Conservation (phyloP, 37 sponge, comb jelly and placozoan species). For the Mnemiopsis leidyi region DNA sequence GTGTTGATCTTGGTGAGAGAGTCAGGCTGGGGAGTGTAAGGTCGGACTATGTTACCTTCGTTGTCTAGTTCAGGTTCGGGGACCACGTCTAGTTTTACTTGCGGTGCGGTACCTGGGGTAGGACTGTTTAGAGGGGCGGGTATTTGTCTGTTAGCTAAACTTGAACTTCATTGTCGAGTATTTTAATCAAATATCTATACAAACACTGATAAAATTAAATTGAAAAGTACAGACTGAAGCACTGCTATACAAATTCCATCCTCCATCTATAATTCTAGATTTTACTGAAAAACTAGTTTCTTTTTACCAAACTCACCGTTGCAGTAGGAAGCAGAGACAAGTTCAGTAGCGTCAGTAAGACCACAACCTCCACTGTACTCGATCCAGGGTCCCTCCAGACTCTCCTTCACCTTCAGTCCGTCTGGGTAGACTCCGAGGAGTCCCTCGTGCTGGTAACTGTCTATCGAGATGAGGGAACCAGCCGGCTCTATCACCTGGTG, state of each 20-base stretch:
- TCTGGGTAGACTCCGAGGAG: constrained; percentile 11
- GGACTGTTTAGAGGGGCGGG: too few relatives aligned
- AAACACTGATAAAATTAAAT: too few relatives aligned
- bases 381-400: neutral
- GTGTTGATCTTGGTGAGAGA: neutral
- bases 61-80: neutral
- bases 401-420: neutral
- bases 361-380: constrained; percentile 10
- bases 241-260: too few relatives aligned
- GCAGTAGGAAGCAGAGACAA: constrained; percentile 25
- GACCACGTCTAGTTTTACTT: neutral
- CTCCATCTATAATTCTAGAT: too few relatives aligned
- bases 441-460: constrained; percentile 22
- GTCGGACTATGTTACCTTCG: neutral
- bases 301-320: neutral
- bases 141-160: too few relatives aligned
- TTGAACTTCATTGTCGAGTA: too few relatives aligned
- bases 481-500: neutral
- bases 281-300: too few relatives aligned
- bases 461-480: neutral
- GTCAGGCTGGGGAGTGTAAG: neutral
- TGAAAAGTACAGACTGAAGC: too few relatives aligned
- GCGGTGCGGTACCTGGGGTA: neutral
- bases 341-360: constrained; percentile 9
- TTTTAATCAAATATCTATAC: too few relatives aligned